Evolutionary conservation across 1,140 invertebrate genomes (phyloP).

Genomic region (Bombus sibiricus): DNA sequence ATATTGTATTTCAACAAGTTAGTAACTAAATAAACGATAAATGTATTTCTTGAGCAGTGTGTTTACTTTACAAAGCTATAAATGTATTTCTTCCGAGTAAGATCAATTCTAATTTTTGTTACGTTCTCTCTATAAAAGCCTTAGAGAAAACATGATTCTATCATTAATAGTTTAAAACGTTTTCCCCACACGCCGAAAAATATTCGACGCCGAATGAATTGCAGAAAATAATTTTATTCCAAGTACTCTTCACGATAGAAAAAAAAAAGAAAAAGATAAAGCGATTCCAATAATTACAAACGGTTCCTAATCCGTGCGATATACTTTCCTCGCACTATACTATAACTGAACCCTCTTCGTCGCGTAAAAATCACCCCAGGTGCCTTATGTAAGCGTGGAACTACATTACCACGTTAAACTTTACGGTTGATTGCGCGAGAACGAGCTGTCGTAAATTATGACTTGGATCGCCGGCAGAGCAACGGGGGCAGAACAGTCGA

Average conservation of each 20-base stretch:
- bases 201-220: no score
- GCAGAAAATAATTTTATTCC: no score
- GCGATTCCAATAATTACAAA: no score
- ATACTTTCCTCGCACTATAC: neutral
- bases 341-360: neutral
- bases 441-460: slow-evolving; percentile 11
- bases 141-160: neutral
- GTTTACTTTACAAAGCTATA: neutral
- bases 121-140: neutral
- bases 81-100: neutral
- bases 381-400: neutral
- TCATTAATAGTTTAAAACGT: no score
- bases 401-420: neutral
- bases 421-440: neutral
- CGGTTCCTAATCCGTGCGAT: no score
- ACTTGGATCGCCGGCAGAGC: neutral
- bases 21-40: neutral
- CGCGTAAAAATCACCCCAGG: neutral
- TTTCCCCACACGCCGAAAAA: no score
- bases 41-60: neutral
- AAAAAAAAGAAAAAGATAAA: no score
- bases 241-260: neutral
- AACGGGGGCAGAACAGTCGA: neutral
- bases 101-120: neutral
- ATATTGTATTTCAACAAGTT: neutral